Percentiles rank a stretch among this genome's conserved stretches.
Conservation (phyloP, 2,888 invertebrate genomes). For the Barypeithes pellucidus region DNA sequence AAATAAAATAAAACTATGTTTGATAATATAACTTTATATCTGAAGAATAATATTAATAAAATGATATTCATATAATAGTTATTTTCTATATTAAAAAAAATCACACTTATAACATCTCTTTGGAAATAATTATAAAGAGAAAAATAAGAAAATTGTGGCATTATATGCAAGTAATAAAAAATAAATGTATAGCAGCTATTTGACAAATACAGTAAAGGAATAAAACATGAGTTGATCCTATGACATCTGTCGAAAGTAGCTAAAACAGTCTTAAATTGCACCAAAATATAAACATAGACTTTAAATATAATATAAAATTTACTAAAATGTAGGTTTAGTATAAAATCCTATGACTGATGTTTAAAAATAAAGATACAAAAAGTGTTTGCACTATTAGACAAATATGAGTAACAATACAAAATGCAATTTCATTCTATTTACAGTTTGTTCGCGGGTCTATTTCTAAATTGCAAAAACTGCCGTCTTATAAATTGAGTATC, state of each 20-base stretch:
- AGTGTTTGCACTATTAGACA: conserved; percentile 56
- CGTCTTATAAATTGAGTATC: no score
- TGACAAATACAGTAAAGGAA: conserved; percentile 43
- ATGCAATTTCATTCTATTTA: conserved; percentile 10
- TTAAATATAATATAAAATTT: conserved; percentile 48
- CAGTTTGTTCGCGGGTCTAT: no score
- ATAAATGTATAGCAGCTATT: conserved; percentile 40
- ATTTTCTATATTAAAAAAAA: conserved; percentile 67
- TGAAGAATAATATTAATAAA: conserved; percentile 65
- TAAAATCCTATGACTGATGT: conserved; percentile 52
- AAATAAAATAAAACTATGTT: conserved; percentile 34
- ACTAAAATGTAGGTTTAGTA: conserved; percentile 52
- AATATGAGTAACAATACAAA: conserved; percentile 56
- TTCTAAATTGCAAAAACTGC: no score
- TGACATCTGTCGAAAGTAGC: conserved; percentile 38
- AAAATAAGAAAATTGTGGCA: conserved; percentile 56
- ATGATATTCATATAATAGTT: conserved; percentile 66
- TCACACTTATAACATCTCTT: conserved; percentile 70
- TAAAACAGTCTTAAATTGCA: conserved; percentile 70
- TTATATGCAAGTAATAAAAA: conserved; percentile 57
- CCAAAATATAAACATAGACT: conserved; percentile 61
- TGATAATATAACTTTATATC: conserved; percentile 65
- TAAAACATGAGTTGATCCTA: conserved; percentile 47
- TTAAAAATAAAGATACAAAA: conserved; percentile 53
- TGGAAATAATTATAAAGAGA: conserved; percentile 66